phyloP scores from a whole-genome alignment of 2,888 invertebrate genomes.

The Pachymerium ferrugineum region DNA sequence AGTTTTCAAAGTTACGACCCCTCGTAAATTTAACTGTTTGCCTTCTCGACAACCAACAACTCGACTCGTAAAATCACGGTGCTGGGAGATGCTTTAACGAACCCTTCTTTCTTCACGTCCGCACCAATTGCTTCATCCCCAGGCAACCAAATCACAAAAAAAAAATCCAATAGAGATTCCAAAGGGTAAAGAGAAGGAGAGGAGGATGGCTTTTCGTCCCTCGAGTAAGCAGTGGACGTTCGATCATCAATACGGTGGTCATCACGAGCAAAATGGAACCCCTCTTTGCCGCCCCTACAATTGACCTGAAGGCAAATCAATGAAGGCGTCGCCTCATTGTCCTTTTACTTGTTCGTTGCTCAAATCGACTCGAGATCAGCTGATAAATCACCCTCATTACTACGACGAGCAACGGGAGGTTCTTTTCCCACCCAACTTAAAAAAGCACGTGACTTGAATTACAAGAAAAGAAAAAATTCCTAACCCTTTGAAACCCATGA shows the following conservation, averaged over 20 bases:
- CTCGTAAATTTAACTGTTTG: slow-evolving; percentile 27
- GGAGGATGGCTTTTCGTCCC: not conserved
- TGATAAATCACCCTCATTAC: slow-evolving; percentile 17
- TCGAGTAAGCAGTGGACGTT: not conserved
- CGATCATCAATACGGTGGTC: slow-evolving; percentile 24
- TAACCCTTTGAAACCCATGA: not conserved
- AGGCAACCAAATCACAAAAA: not conserved
- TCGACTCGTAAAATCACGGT: slow-evolving; percentile 23
- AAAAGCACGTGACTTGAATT: slow-evolving; percentile 14
- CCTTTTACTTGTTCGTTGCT: slow-evolving; percentile 4
- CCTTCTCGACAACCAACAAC: not conserved
- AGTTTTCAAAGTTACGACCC: slow-evolving; percentile 27
- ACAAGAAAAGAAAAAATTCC: not conserved
- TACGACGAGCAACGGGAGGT: slow-evolving; percentile 16
- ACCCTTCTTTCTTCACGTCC: not conserved
- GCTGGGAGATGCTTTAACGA: slow-evolving; percentile 24
- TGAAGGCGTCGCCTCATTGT: slow-evolving; percentile 27
- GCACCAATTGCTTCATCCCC: slow-evolving; percentile 16
- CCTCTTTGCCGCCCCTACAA: not conserved
- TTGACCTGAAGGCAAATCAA: slow-evolving; percentile 19
- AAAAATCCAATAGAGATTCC: not conserved
- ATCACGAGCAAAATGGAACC: not conserved
- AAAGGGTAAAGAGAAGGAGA: not conserved
- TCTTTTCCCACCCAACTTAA: slow-evolving; percentile 15
- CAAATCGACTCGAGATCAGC: slow-evolving; percentile 25